A percentile compares a stretch with the other conserved stretches of the same genome.
Conservation (phyloP, 2,113 vertebrate species). For the Dendropsophus ebraccatus region DNA sequence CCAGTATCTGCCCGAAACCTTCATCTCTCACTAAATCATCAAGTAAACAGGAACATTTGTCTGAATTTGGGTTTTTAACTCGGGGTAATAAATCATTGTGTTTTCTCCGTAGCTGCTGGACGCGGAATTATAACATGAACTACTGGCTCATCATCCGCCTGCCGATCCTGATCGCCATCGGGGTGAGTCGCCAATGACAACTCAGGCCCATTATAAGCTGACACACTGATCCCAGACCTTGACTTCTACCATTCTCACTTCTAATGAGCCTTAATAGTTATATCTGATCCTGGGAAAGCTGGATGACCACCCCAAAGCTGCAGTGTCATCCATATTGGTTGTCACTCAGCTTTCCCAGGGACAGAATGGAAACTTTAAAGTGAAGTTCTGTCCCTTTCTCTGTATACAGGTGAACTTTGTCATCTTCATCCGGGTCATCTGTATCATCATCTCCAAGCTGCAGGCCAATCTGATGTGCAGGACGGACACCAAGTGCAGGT, state of each 20-base stretch:
- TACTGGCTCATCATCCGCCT: conserved; percentile 86
- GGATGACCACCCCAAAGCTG: no score
- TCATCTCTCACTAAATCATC: not conserved
- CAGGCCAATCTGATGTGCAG: conserved; percentile 88
- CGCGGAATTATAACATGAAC: conserved; percentile 84
- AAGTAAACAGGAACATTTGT: not conserved
- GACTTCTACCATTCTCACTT: no score
- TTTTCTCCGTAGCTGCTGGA: conserved; percentile 79
- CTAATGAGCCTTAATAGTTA: no score
- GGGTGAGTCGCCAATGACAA: conserved; percentile 72
- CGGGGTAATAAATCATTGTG: not conserved
- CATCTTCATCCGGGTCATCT: conserved; percentile 88
- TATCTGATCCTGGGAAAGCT: no score
- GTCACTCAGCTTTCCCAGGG: no score
- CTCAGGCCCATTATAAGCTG: no score
- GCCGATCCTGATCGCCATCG: conserved; percentile 81
- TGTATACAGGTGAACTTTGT: conserved; percentile 83
- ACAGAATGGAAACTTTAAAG: no score
- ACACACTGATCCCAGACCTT: no score
- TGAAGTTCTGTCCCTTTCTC: no score
- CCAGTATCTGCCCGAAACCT: not conserved
- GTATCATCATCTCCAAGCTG: conserved; percentile 86
- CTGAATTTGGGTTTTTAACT: not conserved
- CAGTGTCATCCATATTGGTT: no score
- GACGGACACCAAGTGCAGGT: conserved; percentile 90